Percentiles rank a stretch among this genome's conserved stretches.
These are phyloP conservation scores for Luperina testacea DNA, from an alignment of 2,888 invertebrate species.

Conservation along the genomic window DNA sequence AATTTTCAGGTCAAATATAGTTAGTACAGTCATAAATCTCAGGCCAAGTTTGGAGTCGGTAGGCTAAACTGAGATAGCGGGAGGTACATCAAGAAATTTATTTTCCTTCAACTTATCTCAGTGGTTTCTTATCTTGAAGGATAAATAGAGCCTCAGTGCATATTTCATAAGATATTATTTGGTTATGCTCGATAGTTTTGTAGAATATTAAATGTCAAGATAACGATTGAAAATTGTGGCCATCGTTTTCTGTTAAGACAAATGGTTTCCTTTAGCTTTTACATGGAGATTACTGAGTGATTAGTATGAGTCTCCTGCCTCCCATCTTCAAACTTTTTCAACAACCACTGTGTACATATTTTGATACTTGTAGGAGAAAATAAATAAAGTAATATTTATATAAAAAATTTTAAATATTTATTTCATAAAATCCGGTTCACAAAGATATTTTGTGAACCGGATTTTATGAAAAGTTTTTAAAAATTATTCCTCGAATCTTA, in stretches of 20 bases:
- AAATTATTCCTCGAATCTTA: not conserved
- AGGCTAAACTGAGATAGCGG: constrained; percentile 66
- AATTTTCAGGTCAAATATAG: constrained; percentile 74
- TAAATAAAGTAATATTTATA: no score
- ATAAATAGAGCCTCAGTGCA: constrained; percentile 1
- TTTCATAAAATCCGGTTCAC: fast-evolving
- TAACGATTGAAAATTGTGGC: no score
- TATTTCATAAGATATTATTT: not conserved
- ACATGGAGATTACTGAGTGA: fast-evolving
- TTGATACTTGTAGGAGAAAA: not conserved
- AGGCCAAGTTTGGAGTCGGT: constrained; percentile 68
- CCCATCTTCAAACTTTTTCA: not conserved
- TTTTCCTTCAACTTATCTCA: constrained; percentile 36
- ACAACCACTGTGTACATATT: not conserved
- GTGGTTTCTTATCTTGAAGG: constrained; percentile 21
- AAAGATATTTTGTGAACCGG: no score
- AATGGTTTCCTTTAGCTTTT: not conserved
- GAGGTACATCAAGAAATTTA: constrained; percentile 56
- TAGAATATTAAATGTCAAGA: not conserved
- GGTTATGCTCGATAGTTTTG: not conserved
- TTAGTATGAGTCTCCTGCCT: not conserved
- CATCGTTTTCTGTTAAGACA: not conserved
- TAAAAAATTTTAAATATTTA: not conserved
- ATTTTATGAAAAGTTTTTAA: no score
- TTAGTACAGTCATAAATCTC: constrained; percentile 72